Base-by-base conservation (phyloP, 2,113 vertebrate species). In the Sarotherodon lohbergeri region DNA sequence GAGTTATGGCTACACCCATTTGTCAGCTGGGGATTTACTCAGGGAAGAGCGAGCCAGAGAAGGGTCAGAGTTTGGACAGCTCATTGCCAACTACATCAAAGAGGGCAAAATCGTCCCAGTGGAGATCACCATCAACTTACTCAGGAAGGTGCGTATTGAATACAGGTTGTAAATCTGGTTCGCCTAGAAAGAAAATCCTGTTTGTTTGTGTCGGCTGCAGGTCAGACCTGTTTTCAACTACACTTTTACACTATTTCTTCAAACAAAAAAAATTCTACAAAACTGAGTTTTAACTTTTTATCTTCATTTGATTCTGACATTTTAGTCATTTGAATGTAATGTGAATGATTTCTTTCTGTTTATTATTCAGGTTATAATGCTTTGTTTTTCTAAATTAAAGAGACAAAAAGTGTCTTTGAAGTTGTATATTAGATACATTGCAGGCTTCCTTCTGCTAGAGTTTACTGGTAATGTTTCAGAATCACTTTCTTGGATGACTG, bases 91-190 rank as follows among this genome's bases (percentile, higher is more conserved):
- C 93, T 97, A 97, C 94, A 99, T 99, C 90, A 98, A 97, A 91
- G 98, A 99, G 50, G 99, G 99, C 32, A 97, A 97, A 94, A 99
- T 99, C 2, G 99, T 99, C 22, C 99, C 98, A 0, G 98, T 99
- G 85, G 97, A 99, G 94, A 99, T 99, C 95, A 99, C 99, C 81
- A 99, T 99, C 97, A 97, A 96, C 90, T 94, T 99, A 88, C 93
- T 99, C 76, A 97, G 93, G 90, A 98, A 97, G 98, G 99, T 99
- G 94, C 92, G 97, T 73, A 80, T n/a, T 34, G 24, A 16, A 27
- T 29, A 32, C 8, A 66, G 22, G 4, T 22, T 73, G 16, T 29
- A 52, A 29, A 59, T 79, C 76, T 91, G 55, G n/a, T 81, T 32
- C 2, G 1, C 6, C 5, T 22, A 11, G 39, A 7, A n/a, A 36